Evolutionary conservation across 2,797 vertebrate genomes (phyloP).

Genomic region (Mallotus villosus): DNA sequence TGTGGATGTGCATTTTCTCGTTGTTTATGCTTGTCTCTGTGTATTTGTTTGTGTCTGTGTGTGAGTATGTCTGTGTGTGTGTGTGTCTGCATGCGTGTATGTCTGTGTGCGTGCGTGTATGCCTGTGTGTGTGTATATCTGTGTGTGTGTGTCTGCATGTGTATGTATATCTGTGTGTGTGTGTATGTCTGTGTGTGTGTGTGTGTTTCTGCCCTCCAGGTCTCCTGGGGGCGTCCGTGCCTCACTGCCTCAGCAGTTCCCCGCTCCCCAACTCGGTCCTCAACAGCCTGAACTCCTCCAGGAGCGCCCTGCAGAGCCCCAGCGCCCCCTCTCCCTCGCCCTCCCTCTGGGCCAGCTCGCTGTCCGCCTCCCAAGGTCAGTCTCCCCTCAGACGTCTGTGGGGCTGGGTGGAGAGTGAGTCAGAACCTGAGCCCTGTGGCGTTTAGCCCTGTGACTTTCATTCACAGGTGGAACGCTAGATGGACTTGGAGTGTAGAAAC

Average conservation of each 20-base stretch:
- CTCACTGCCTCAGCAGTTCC: conserved; percentile 82
- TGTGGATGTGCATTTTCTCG: conserved; percentile 11
- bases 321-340: conserved; percentile 81
- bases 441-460: no score
- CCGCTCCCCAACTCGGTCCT: conserved; percentile 82
- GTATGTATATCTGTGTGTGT: neutral
- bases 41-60: neutral
- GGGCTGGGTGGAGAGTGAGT: no score
- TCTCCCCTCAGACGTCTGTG: neutral
- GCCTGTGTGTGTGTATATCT: neutral
- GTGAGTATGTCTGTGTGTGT: neutral
- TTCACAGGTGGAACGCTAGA: no score
- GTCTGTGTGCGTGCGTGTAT: conserved; percentile 12
- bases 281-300: conserved; percentile 88
- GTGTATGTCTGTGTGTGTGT: neutral
- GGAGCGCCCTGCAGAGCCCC: conserved; percentile 85
- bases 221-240: conserved; percentile 85
- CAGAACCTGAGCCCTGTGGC: no score
- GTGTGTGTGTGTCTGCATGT: neutral
- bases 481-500: neutral
- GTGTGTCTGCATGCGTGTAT: conserved; percentile 7
- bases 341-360: conserved; percentile 88
- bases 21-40: neutral
- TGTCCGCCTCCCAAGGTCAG: conserved; percentile 85
- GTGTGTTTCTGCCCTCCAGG: conserved; percentile 63